Evolutionary conservation across 2,888 invertebrate genomes (phyloP).

Genomic region (Coecobrya sp.): DNA sequence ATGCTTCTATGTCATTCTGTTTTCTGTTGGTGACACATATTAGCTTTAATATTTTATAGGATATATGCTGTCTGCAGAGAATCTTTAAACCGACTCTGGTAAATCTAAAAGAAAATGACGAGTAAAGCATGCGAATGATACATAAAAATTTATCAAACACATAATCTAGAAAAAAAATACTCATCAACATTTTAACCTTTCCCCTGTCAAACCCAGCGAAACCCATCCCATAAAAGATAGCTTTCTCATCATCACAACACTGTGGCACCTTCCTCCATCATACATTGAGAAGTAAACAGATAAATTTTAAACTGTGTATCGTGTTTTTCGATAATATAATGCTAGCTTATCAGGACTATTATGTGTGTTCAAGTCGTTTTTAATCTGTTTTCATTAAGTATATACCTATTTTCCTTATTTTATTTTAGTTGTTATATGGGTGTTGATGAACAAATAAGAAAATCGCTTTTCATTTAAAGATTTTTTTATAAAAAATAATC

Average conservation of each 20-base stretch:
- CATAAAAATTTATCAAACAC: neutral
- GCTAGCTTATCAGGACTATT: neutral
- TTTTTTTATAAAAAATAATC: neutral
- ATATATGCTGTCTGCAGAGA: too few relatives aligned
- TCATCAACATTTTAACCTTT: conserved; percentile 43
- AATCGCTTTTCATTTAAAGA: conserved; percentile 34
- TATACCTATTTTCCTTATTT: neutral
- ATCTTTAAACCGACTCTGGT: too few relatives aligned
- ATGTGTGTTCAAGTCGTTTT: conserved; percentile 38
- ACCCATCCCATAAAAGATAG: conserved; percentile 35
- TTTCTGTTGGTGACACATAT: conserved; percentile 7
- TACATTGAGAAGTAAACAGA: neutral
- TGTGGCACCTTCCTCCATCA: neutral
- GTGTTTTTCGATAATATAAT: neutral
- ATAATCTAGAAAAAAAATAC: neutral
- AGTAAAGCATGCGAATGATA: neutral
- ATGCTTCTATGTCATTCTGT: neutral
- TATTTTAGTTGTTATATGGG: neutral
- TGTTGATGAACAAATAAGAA: conserved; percentile 37
- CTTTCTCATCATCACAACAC: neutral
- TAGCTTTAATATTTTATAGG: neutral
- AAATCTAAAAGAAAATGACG: too few relatives aligned
- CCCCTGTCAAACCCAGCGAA: conserved; percentile 16
- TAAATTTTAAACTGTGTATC: neutral
- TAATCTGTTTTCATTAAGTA: neutral